These are phyloP conservation scores for Pasiphila rectangulata DNA, from an alignment of 2,888 invertebrate species.

Conservation along the genomic window DNA sequence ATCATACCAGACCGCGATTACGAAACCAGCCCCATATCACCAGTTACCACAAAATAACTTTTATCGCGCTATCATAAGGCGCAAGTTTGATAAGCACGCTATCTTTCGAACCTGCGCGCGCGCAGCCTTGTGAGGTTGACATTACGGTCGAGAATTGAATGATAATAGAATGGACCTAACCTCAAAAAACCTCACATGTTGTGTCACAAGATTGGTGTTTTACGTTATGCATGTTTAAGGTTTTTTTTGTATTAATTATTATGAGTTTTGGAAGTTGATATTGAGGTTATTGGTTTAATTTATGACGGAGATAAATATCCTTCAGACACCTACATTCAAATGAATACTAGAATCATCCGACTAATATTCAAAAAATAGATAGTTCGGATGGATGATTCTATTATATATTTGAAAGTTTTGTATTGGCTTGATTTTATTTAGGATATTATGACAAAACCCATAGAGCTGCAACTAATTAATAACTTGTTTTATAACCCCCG, in stretches of 20 bases:
- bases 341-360: too few relatives aligned
- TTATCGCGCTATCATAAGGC: conserved; percentile 18
- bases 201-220: conserved; percentile 2
- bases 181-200: conserved; percentile 28
- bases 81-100: conserved; percentile 18
- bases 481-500: too few relatives aligned
- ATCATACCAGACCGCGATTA: conserved; percentile 15
- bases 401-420: too few relatives aligned
- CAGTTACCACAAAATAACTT: conserved; percentile 12
- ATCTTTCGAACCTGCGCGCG: conserved; percentile 7
- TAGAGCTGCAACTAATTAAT: too few relatives aligned
- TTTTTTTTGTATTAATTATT: not conserved
- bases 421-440: too few relatives aligned
- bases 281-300: too few relatives aligned
- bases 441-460: too few relatives aligned
- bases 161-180: conserved; percentile 21
- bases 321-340: too few relatives aligned
- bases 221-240: not conserved
- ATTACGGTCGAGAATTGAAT: conserved; percentile 15
- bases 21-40: conserved; percentile 6
- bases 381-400: too few relatives aligned
- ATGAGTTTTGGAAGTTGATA: too few relatives aligned
- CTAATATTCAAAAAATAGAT: too few relatives aligned
- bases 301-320: too few relatives aligned
- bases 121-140: not conserved